These are phyloP conservation scores for Ameiurus melas DNA, from an alignment of 2,113 vertebrate species.

Conservation along the genomic window DNA sequence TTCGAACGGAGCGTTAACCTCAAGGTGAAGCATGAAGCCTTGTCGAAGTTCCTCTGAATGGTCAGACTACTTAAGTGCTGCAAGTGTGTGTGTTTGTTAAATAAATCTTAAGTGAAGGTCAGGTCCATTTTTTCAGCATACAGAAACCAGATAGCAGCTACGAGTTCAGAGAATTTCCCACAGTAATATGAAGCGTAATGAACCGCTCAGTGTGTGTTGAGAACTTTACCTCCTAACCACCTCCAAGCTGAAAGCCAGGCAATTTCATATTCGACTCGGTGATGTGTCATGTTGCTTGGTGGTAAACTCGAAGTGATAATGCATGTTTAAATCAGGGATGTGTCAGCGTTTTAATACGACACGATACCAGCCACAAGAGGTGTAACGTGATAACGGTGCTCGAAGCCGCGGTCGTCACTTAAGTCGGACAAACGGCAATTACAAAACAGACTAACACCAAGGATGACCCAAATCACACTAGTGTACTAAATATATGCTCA, in stretches of 20 bases:
- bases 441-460: neutral
- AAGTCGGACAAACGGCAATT: neutral
- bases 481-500: neutral
- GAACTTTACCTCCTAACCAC: neutral
- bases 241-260: neutral
- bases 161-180: neutral
- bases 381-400: neutral
- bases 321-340: neutral
- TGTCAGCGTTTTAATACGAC: neutral
- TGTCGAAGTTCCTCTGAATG: neutral
- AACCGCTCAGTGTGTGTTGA: neutral
- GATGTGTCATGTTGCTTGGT: neutral
- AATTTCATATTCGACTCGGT: neutral
- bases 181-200: neutral
- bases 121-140: neutral
- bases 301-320: neutral
- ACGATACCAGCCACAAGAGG: neutral
- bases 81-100: neutral
- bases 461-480: neutral
- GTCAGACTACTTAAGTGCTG: neutral
- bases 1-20: neutral
- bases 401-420: neutral
- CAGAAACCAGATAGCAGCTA: neutral
- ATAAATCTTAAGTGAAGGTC: neutral
- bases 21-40: neutral